These are phyloP conservation scores for Zenarchopterus dispar DNA, from an alignment of 2,797 vertebrate genomes.

Conservation along the genomic window DNA sequence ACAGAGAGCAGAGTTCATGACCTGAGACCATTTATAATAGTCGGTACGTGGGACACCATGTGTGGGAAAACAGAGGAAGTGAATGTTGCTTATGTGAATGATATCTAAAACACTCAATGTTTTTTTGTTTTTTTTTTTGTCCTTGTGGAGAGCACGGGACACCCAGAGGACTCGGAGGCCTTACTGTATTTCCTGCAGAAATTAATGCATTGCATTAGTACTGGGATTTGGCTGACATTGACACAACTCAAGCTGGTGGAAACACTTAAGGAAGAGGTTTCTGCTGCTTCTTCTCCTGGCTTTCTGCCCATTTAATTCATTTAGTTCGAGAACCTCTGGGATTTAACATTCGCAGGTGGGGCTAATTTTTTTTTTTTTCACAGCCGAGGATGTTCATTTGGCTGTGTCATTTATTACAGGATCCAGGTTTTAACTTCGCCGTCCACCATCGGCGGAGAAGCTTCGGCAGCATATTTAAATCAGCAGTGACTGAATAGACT, in stretches of 20 bases:
- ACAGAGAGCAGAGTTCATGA: constrained; percentile 37
- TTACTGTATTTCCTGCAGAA: constrained; percentile 44
- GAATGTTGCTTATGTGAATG: constrained; percentile 38
- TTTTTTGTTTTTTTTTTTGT: constrained; percentile 31
- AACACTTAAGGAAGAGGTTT: constrained; percentile 35
- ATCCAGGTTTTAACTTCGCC: constrained; percentile 27
- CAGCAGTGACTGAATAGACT: background rate
- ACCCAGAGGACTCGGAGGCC: constrained; percentile 11
- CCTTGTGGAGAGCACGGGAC: constrained; percentile 41
- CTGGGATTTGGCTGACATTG: constrained; percentile 65
- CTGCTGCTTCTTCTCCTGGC: constrained; percentile 48
- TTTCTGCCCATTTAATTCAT: constrained; percentile 69
- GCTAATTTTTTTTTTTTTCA: constrained; percentile 19
- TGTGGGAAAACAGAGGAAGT: constrained; percentile 34
- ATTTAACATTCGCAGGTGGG: constrained; percentile 45
- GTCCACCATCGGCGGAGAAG: constrained; percentile 7
- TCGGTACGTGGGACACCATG: constrained; percentile 6
- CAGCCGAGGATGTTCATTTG: constrained; percentile 22
- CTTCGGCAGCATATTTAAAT: constrained; percentile 10
- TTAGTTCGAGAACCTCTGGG: constrained; percentile 47
- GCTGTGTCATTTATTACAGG: constrained; percentile 10
- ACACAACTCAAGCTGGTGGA: constrained; percentile 26
- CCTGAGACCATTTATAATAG: constrained; percentile 16
- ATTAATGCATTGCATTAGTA: constrained; percentile 46
- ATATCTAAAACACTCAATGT: constrained; percentile 32